Conservation (phyloP, 2,888 invertebrate species). For the Tenthredo livida region DNA sequence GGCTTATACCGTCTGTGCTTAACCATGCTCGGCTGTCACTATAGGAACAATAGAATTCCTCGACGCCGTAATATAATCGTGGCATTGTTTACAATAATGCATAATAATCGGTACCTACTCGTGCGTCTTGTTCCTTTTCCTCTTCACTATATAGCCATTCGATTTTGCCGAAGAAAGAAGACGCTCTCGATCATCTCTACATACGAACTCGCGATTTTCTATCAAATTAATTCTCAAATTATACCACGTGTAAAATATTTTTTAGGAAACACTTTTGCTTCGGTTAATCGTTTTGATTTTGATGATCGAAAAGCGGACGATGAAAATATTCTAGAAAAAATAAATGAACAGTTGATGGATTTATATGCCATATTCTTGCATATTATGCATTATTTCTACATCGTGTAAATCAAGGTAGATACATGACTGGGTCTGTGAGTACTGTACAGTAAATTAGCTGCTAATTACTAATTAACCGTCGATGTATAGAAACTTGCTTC, state of each 20-base stretch:
- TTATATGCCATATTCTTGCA: too few relatives aligned
- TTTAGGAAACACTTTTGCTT: too few relatives aligned
- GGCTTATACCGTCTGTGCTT: not conserved
- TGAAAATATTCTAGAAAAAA: too few relatives aligned
- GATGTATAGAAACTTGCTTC: not conserved
- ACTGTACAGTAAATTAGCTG: not conserved
- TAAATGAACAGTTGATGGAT: too few relatives aligned
- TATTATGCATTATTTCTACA: not conserved
- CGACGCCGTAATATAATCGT: conserved; percentile 22
- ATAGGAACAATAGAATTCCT: conserved; percentile 34
- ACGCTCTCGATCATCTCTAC: not conserved
- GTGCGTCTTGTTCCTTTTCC: not conserved
- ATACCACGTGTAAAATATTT: too few relatives aligned
- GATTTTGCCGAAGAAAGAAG: not conserved
- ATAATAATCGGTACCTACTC: conserved; percentile 16
- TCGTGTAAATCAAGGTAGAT: not conserved
- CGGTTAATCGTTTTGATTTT: too few relatives aligned
- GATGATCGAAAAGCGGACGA: too few relatives aligned
- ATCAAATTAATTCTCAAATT: too few relatives aligned
- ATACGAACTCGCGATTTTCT: too few relatives aligned
- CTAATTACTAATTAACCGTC: conserved; percentile 36
- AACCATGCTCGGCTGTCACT: not conserved
- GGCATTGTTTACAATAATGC: conserved; percentile 42
- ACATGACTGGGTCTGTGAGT: not conserved
- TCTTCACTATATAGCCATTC: not conserved